Evolutionary conservation across 2,113 vertebrate genomes (phyloP).

Genomic region (Pavo muticus): DNA sequence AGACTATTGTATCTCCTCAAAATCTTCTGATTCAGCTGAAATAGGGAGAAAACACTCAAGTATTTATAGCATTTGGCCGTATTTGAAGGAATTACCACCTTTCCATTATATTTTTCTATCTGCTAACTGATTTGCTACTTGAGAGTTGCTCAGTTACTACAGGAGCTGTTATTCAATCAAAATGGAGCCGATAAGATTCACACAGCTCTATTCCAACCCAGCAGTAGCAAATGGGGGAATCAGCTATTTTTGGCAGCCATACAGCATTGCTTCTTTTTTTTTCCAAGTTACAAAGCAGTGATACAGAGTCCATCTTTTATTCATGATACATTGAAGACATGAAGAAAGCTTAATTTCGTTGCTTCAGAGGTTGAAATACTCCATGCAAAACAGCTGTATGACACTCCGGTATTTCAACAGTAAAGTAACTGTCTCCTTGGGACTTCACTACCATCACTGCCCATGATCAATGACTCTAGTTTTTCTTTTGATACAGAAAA

Average conservation of each 20-base stretch:
- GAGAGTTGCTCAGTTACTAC: neutral
- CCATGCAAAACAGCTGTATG: neutral
- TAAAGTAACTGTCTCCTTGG: neutral
- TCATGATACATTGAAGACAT: neutral
- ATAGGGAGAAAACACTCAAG: neutral
- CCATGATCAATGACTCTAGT: neutral
- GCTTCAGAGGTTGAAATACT: neutral
- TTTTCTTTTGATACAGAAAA: neutral
- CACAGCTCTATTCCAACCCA: neutral
- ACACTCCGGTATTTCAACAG: neutral
- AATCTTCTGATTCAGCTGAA: neutral
- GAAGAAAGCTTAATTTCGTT: constrained; percentile 29
- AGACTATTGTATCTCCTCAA: neutral
- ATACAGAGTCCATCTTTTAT: constrained; percentile 24
- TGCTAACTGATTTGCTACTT: neutral
- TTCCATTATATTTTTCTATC: neutral
- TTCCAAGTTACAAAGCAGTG: neutral
- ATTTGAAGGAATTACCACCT: neutral
- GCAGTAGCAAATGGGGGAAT: neutral
- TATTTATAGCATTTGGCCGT: neutral
- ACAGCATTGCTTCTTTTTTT: neutral
- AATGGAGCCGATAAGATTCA: neutral
- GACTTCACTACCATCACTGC: neutral
- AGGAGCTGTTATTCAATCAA: neutral
- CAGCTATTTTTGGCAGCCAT: constrained; percentile 22